Evolutionary conservation across 2,113 vertebrate species (phyloP).

Genomic region (Circaetus gallicus): DNA sequence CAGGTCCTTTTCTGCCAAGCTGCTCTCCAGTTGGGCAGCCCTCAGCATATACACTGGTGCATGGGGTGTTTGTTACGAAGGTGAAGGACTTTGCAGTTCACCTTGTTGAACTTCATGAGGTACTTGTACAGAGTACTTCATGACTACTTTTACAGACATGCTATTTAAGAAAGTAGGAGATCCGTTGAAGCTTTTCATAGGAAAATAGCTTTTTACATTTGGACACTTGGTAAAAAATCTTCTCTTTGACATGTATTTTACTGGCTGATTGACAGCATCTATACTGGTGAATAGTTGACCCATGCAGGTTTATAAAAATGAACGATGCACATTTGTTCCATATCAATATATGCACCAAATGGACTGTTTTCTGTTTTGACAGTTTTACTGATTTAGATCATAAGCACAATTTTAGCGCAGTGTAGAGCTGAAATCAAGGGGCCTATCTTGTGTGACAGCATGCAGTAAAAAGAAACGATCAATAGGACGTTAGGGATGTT

Average conservation of each 20-base stretch:
- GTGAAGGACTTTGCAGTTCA: background rate
- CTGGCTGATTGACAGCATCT: background rate
- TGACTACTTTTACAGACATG: background rate
- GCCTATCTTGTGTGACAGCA: background rate
- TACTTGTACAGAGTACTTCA: background rate
- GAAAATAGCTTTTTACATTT: background rate
- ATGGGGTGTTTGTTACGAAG: background rate
- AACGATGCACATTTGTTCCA: background rate
- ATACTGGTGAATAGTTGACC: background rate
- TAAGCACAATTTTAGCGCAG: background rate
- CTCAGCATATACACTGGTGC: background rate
- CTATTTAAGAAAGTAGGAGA: background rate
- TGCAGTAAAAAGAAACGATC: background rate
- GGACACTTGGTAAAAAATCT: background rate
- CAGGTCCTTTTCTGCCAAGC: background rate
- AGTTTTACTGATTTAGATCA: background rate
- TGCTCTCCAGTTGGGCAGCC: background rate
- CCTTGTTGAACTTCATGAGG: background rate
- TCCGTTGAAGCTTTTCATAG: background rate
- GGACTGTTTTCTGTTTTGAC: background rate
- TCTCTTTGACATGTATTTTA: background rate
- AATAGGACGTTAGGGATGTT: background rate
- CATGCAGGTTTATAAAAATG: background rate
- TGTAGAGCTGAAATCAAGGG: background rate
- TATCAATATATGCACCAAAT: background rate